Evolutionary conservation across 2,888 invertebrate genomes (phyloP), one percentile per base, ranked within the genome.

Genomic region (Dynastes maya): DNA sequence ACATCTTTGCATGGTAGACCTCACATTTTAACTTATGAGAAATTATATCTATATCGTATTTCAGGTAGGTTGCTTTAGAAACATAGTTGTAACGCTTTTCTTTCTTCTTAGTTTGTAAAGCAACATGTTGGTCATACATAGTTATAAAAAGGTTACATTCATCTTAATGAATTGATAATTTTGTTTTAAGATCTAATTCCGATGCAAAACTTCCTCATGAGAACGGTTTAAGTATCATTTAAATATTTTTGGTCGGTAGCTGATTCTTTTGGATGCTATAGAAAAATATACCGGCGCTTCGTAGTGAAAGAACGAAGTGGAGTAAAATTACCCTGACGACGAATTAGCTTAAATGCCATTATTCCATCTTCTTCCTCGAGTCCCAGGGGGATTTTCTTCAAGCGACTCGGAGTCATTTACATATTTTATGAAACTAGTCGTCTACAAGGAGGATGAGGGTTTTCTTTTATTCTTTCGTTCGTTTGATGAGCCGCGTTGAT

Each of bases 351-450:
- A 53, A 71, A 71, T 58, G 37, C 71, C 16, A 55, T 55, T 55
- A 55, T 71, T 71, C n/a, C 29, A 68, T 68, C 68, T 29, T 51
- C 37, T 55, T 71, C 29, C 53, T n/a, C n/a, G 13, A 2, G 11
- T 71, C 71, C 71, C 71, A 27, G 29, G 58, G 45, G 22, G 37
- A 61, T 61, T 22, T 22, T 61, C 58, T 22, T 58, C 61, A 45
- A 61, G 22, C 58, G 27, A 9, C 45, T 72, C 37, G 5, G 72
- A 72, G 58, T 32, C 53, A 72, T 72, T 72, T 72, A 40, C 72
- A 72, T 72, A 72, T 61, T 72, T 72, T 72, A 72, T 61, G 72
- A 72, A 61, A 72, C 72, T 72, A 72, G 58, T 72, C 22, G 11
- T 37, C 8, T n/a, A 37, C 40, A 13, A 72, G 40, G 68, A 49